Evolutionary conservation across 2,113 vertebrate species (phyloP).

Genomic region (Emydocephalus ijimae): DNA sequence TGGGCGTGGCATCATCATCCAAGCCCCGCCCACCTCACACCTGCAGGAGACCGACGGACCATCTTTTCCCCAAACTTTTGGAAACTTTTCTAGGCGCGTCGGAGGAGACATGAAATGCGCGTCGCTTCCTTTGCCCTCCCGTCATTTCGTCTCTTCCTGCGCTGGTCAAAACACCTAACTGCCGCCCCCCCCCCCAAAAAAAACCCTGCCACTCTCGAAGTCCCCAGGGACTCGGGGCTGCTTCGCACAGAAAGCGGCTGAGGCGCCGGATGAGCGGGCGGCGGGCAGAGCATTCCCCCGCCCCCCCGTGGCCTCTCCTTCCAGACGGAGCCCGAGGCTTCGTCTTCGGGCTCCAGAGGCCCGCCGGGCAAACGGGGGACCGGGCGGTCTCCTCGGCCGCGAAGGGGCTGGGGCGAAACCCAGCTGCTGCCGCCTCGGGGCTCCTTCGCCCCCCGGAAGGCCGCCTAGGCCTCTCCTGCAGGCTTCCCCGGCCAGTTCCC

Average conservation of each 20-base stretch:
- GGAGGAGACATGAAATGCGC: fast-evolving
- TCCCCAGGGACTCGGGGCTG: neutral
- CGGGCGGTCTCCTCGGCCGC: neutral
- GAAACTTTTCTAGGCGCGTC: neutral
- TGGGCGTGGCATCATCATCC: neutral
- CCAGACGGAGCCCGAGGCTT: neutral
- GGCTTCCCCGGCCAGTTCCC: neutral
- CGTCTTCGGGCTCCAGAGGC: neutral
- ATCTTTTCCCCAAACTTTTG: neutral
- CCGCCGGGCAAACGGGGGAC: neutral
- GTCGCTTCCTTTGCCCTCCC: neutral
- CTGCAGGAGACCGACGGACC: neutral
- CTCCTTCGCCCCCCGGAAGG: no score
- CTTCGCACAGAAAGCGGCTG: neutral
- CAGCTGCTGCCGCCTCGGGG: no score
- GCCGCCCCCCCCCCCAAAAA: no score
- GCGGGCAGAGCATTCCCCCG: neutral
- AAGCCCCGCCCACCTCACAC: neutral
- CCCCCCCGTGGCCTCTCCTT: neutral
- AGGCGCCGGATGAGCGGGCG: neutral
- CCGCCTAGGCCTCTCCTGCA: no score
- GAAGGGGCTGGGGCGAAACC: neutral
- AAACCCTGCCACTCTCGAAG: neutral
- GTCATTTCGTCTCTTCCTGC: no score
- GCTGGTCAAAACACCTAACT: fast-evolving